Evolutionary conservation across 2,888 invertebrate genomes (phyloP).

Genomic region (Mactromeris polynyma): DNA sequence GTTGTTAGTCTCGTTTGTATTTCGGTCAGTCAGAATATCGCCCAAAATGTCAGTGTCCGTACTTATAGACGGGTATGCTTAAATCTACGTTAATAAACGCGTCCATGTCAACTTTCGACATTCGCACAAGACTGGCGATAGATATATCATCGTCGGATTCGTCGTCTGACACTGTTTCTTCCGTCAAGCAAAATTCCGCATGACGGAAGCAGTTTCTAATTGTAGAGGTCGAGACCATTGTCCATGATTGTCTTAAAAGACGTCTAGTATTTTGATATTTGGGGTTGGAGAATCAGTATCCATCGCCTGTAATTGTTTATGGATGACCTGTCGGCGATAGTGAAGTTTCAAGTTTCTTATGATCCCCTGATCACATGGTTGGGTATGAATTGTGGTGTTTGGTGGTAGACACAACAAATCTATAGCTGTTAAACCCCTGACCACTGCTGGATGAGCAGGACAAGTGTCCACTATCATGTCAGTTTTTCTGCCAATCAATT

Average conservation of each 20-base stretch:
- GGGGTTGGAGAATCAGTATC: slow-evolving; percentile 37
- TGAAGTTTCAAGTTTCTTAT: slow-evolving; percentile 64
- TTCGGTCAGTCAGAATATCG: too few species aligned
- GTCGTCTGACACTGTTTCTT: too few species aligned
- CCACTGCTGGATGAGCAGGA: slow-evolving; percentile 69
- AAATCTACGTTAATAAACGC: too few species aligned
- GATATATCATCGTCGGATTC: too few species aligned
- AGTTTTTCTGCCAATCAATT: slow-evolving; percentile 70
- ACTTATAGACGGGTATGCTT: too few species aligned
- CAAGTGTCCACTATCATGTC: slow-evolving; percentile 56
- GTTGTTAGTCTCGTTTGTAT: too few species aligned
- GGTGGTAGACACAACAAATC: slow-evolving; percentile 72
- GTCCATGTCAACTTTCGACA: too few species aligned
- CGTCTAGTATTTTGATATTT: slow-evolving; percentile 54
- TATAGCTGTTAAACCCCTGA: slow-evolving; percentile 56
- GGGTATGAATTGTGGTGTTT: slow-evolving; percentile 77
- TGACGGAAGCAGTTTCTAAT: slow-evolving; percentile 41
- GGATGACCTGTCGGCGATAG: slow-evolving; percentile 54
- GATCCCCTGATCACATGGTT: too few species aligned
- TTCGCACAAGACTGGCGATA: too few species aligned
- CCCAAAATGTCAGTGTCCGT: too few species aligned
- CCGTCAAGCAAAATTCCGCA: slow-evolving; percentile 41
- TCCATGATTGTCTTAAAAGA: slow-evolving; percentile 59
- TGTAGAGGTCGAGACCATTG: slow-evolving; percentile 23
- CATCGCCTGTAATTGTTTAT: background rate